Evolutionary conservation across 2,797 vertebrate genomes (phyloP), one percentile per base, ranked within the genome.

Genomic region (Chelonia mydas): DNA sequence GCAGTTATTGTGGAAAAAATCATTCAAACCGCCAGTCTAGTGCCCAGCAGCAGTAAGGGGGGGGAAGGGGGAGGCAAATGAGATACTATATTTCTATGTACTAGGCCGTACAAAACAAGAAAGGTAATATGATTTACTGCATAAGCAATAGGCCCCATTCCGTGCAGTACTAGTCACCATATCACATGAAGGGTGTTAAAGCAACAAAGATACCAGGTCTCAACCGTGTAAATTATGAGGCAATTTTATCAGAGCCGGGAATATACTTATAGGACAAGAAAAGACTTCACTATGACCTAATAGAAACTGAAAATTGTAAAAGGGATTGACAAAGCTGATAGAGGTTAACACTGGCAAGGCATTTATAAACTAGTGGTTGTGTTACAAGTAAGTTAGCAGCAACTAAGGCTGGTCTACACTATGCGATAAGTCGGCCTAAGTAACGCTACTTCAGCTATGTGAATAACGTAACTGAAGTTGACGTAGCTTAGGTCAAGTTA

Each of bases 1-100:
- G 80, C 68, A 79, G 25, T 87, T 97, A 47, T 4, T 88, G 54
- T 88, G 65, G 81, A 95, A 81, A 51, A 89, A 97, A 96, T 84
- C 72, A 55, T 4, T 31, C 3, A 94, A 95, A 95, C 50, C 79
- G 90, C 90, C 84, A 92, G 83, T 59, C 81, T 90, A 90, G 37
- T 41, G 50, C 15, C 65, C 33, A 88, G 41, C 49, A 80, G 54
- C 51, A 90, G 83, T 77, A 91, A 95, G 87, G 54, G n/a, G 86
- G 55, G 49, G 37, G 2, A 81, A 68, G n/a, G 41, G 41, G 41
- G 41, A 94, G 76, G 51, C 47, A 97, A 92, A 94, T 93, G 1
- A 95, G 94, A 90, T 86, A 80, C 4, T 50, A 1, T 23, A 50
- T 86, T 95, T 96, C 83, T 77, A 53, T 47, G 9, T 17, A 45